Conservation (phyloP, 2,113 vertebrate species). For the Forbesichthys papilliferus region DNA sequence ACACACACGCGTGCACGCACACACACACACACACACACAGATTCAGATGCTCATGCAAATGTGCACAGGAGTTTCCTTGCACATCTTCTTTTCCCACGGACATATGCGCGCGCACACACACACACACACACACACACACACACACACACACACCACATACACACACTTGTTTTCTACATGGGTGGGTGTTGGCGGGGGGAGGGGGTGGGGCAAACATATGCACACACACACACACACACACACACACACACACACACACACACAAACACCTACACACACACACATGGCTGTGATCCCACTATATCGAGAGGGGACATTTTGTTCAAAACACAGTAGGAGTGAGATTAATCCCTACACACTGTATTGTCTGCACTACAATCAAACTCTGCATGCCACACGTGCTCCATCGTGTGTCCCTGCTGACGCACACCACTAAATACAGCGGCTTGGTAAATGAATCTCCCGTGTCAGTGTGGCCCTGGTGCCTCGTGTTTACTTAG, state of each 20-base stretch:
- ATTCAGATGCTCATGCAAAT: neutral
- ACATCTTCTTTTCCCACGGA: neutral
- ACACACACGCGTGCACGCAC: neutral
- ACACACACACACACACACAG: neutral
- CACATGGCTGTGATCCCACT: constrained; percentile 30
- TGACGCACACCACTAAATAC: constrained; percentile 72
- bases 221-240: constrained; percentile 20
- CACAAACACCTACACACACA: constrained; percentile 13
- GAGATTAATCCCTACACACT: constrained; percentile 66
- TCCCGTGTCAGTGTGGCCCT: constrained; percentile 61
- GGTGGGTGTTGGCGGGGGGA: too few relatives aligned
- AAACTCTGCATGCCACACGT: constrained; percentile 2
- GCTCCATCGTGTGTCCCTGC: constrained; percentile 37
- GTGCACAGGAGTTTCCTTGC: too few relatives aligned
- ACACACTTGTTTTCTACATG: too few relatives aligned
- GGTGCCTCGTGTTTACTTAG: constrained; percentile 41
- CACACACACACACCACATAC: neutral
- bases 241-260: constrained; percentile 18
- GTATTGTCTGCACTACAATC: constrained; percentile 9
- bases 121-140: neutral
- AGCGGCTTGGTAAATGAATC: constrained; percentile 76
- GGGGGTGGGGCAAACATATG: neutral
- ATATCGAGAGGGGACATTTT: constrained; percentile 51
- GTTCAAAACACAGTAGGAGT: constrained; percentile 61
- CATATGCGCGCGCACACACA: neutral